Conservation (phyloP, 2,888 invertebrate species). For the Villa cingulata region DNA sequence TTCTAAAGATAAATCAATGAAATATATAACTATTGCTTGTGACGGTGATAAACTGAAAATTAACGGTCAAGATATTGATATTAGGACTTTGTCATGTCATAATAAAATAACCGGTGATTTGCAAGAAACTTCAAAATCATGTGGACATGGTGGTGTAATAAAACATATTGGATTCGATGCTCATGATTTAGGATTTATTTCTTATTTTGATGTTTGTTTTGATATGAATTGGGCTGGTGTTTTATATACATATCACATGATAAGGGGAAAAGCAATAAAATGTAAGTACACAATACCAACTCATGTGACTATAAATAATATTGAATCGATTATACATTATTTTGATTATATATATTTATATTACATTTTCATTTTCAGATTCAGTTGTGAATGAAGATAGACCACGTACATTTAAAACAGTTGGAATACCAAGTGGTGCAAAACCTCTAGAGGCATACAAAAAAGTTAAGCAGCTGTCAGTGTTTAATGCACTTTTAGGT, state of each 20-base stretch:
- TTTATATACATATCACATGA: slow-evolving; percentile 26
- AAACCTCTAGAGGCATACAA: slow-evolving; percentile 23
- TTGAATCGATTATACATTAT: too few species aligned
- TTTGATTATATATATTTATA: slow-evolving; percentile 6
- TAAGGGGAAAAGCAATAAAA: slow-evolving; percentile 28
- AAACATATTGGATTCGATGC: slow-evolving; percentile 5
- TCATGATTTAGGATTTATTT: slow-evolving; percentile 6
- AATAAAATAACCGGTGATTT: not conserved
- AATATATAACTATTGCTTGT: not conserved
- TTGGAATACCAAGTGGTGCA: slow-evolving; percentile 19
- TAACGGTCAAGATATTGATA: not conserved
- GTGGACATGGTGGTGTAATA: slow-evolving; percentile 1
- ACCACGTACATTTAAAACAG: slow-evolving; percentile 19
- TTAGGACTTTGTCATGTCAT: not conserved
- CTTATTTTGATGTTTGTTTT: slow-evolving; percentile 29
- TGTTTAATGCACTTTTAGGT: slow-evolving; percentile 18
- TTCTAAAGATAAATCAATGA: not conserved
- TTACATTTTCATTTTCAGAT: not conserved
- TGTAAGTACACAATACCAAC: slow-evolving; percentile 19
- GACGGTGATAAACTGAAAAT: not conserved
- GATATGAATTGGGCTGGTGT: slow-evolving; percentile 23
- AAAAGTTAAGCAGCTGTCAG: slow-evolving; percentile 22
- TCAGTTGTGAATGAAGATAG: not conserved
- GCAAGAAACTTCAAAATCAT: not conserved
- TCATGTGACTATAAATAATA: too few species aligned